A percentile compares a stretch with the other conserved stretches of the same genome.
These are phyloP conservation scores for Cuniculus paca DNA, from an alignment of 2,797 vertebrate genomes.

Conservation along the genomic window DNA sequence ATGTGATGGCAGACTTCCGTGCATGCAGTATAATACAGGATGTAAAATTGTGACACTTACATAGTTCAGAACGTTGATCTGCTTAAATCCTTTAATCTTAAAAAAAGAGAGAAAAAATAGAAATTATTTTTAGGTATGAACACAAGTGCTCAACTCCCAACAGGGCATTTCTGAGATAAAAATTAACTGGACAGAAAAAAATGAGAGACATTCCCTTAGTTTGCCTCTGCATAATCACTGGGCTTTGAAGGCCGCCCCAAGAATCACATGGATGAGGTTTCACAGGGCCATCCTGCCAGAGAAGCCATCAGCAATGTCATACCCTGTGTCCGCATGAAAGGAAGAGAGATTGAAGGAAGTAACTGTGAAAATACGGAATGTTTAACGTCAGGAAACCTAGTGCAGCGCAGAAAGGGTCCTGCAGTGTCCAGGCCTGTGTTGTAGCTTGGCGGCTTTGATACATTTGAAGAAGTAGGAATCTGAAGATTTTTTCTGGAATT, in stretches of 20 bases:
- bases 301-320: not conserved
- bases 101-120: not conserved
- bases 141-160: not conserved
- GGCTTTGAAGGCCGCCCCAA: not conserved
- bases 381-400: not conserved
- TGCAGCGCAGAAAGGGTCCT: not conserved
- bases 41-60: not conserved
- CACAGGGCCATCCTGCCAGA: not conserved
- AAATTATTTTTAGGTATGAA: constrained; percentile 6
- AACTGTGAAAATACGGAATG: not conserved
- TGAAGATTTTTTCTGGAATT: not conserved
- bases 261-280: not conserved
- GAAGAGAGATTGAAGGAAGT: not conserved
- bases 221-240: not conserved
- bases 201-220: not conserved
- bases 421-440: not conserved
- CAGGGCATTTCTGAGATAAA: constrained; percentile 44
- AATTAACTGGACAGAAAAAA: not conserved
- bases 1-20: not conserved
- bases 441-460: not conserved
- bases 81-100: not conserved
- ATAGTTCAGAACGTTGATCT: not conserved
- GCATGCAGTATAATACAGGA: not conserved
- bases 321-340: not conserved
- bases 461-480: not conserved